Evolutionary conservation across 53 echinoderm and acorn worm species (phyloP), one percentile per base, ranked within the genome.

Genomic region (Zoroaster sp.): DNA sequence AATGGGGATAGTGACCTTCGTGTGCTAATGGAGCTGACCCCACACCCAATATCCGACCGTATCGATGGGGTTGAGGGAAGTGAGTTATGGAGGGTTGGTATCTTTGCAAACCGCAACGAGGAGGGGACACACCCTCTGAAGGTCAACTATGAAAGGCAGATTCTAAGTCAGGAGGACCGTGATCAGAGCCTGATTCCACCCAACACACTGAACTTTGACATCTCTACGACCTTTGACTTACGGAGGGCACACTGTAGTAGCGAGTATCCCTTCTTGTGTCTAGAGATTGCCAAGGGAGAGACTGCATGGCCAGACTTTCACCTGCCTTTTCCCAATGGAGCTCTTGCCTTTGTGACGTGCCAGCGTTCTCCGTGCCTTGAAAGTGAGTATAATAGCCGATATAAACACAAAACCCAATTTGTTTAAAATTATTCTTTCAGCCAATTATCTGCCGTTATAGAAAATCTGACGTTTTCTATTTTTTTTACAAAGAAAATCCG

Each of bases 211-310:
- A 31, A 81, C 81, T 89, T 89, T 74, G 82, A 89, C 82, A 65
- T 89, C 18, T 35, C 15, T 2, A 78, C 79, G 28, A 72, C 54
- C 20, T 89, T 89, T 51, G 74, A 89, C 74, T 72, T 89, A 8
- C 33, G 82, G 44, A 72, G 81, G 32, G 82, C 82, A 14, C 70
- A 82, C 72, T 89, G 90, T 71, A 68, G 72, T 4, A 88, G 81
- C n/a, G 83, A 93, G 23, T 91, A 72, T 47, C 88, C 91, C 1
- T 93, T 81, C 66, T n/a, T 91, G 36, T 93, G 93, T 52, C 18
- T 89, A 9, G 86, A 91, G 59, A 74, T 93, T 23, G 83, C 69
- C 75, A 93, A 91, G 67, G 93, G 90, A 15, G 88, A 88, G 4
- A 68, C 40, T 23, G 55, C 93, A 17, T 40, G 3, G 0, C 90